A percentile compares a stretch with the other conserved stretches of the same genome.
Conservation (phyloP, 2,888 invertebrate genomes). For the Meghimatium bilineatum region DNA sequence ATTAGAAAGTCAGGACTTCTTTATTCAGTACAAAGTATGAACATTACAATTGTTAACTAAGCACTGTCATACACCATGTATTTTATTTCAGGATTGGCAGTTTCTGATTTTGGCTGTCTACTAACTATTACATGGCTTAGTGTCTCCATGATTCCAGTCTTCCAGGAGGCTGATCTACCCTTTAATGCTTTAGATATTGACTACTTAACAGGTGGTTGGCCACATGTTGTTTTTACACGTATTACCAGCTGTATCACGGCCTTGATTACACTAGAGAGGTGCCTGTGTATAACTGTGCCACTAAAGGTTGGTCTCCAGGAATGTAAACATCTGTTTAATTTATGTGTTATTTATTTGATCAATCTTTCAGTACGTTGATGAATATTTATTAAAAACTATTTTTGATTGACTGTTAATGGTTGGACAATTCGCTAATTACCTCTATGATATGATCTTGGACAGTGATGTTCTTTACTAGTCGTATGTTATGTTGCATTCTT, state of each 20-base stretch:
- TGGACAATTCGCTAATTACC: background rate
- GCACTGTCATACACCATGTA: no score
- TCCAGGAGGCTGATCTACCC: background rate
- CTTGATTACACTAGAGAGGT: background rate
- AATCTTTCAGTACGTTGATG: no score
- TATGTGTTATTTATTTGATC: no score
- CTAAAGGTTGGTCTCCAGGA: background rate
- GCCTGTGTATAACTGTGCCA: background rate
- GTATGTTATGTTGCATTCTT: no score
- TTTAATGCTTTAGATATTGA: background rate
- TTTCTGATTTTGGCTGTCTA: background rate
- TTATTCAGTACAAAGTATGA: no score
- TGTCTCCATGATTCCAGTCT: background rate
- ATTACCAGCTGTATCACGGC: background rate
- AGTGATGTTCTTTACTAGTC: no score
- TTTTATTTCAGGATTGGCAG: background rate
- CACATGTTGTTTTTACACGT: background rate
- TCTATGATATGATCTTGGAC: no score
- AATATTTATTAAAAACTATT: no score
- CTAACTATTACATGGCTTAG: background rate
- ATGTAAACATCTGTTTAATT: no score
- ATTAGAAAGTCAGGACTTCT: no score
- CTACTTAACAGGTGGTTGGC: background rate
- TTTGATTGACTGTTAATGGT: no score
- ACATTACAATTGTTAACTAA: no score